phyloP scores from a whole-genome alignment of 2,113 vertebrate species.

The Pygoscelis antarcticus region DNA sequence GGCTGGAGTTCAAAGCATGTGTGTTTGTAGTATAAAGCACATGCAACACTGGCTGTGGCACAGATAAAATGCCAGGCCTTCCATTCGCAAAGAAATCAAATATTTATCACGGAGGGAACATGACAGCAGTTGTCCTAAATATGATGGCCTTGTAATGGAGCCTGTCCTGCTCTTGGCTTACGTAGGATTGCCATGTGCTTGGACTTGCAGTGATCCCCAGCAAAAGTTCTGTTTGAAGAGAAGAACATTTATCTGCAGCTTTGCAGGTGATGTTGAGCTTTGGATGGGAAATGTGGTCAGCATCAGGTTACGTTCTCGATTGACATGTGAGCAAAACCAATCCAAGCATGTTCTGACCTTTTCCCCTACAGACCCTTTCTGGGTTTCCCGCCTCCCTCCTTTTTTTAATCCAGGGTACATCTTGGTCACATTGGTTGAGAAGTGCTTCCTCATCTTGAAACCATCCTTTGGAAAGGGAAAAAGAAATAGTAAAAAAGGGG shows the following conservation, averaged over 20 bases:
- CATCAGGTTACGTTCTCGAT: rapidly evolving
- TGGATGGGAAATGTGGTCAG: not conserved
- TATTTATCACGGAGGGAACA: not conserved
- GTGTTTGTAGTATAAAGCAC: not conserved
- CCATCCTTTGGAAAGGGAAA: not conserved
- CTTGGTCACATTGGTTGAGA: not conserved
- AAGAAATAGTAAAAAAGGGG: not conserved
- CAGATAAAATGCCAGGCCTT: not conserved
- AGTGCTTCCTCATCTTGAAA: not conserved
- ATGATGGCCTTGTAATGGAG: not conserved
- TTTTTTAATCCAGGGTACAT: not conserved
- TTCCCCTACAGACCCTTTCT: not conserved
- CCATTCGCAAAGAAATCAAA: not conserved
- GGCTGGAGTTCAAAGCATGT: not conserved
- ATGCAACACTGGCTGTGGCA: not conserved
- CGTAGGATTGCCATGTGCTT: not conserved
- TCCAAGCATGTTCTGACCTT: not conserved
- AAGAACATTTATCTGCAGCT: not conserved
- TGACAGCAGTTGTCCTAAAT: not conserved
- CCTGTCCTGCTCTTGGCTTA: not conserved
- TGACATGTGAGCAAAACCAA: not conserved
- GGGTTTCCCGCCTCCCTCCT: not conserved
- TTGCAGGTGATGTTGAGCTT: not conserved
- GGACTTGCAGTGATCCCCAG: not conserved
- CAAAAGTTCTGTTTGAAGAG: not conserved